Percentiles rank a stretch among this genome's conserved stretches.
These are phyloP conservation scores for Craterocephalus amniculus DNA, from an alignment of 2,797 vertebrate genomes.

Conservation along the genomic window DNA sequence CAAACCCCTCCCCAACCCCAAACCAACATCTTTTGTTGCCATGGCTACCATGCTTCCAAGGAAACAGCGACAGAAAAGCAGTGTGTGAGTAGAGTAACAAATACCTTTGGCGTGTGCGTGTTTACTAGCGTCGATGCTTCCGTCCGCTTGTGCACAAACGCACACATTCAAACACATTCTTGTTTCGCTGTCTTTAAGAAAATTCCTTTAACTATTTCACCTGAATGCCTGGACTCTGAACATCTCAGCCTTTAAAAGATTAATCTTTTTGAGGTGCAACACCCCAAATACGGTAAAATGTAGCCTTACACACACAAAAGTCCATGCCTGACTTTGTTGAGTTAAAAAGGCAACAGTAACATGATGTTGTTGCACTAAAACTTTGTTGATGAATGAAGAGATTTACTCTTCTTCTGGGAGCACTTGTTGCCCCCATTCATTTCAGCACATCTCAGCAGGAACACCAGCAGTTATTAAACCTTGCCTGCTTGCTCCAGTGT, in stretches of 20 bases:
- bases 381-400: conserved; percentile 46
- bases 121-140: conserved; percentile 41
- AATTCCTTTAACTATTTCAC: not conserved
- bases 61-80: conserved; percentile 80
- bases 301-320: conserved; percentile 1
- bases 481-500: too few relatives aligned
- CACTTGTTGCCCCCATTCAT: conserved; percentile 64
- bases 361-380: conserved; percentile 22
- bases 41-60: conserved; percentile 85
- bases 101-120: conserved; percentile 74
- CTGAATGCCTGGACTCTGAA: not conserved
- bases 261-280: too few relatives aligned
- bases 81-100: conserved; percentile 84
- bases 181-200: not conserved
- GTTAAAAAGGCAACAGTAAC: conserved; percentile 17
- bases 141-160: conserved; percentile 24
- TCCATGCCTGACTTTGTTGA: too few relatives aligned
- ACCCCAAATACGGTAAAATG: not conserved
- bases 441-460: conserved; percentile 28
- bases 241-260: not conserved
- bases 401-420: conserved; percentile 16
- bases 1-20: conserved; percentile 53
- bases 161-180: not conserved
- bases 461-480: conserved; percentile 43
- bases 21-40: conserved; percentile 82